Percentiles rank a stretch among this genome's conserved stretches.
These are phyloP conservation scores for Phodopus roborovskii DNA, from an alignment of 2,113 vertebrate species.

Conservation along the genomic window DNA sequence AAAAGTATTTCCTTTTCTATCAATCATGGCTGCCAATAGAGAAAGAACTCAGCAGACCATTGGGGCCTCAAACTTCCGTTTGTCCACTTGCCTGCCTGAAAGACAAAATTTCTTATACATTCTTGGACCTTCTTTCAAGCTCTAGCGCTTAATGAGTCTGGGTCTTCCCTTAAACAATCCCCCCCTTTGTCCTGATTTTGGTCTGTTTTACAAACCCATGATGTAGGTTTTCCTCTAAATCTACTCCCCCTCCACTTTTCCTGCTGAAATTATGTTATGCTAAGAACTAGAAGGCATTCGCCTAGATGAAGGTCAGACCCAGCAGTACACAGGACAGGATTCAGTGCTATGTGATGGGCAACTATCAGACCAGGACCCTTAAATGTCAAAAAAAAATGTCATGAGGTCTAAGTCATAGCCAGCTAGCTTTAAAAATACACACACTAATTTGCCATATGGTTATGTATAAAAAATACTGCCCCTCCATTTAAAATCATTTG, in stretches of 20 bases:
- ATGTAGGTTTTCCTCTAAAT: conserved; percentile 45
- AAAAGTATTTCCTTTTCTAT: conserved; percentile 53
- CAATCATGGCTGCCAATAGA: conserved; percentile 32
- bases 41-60: conserved; percentile 28
- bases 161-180: conserved; percentile 46
- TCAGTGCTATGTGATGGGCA: not conserved
- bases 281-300: conserved; percentile 28
- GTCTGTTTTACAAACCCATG: conserved; percentile 57
- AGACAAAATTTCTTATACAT: conserved; percentile 27
- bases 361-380: conserved; percentile 33
- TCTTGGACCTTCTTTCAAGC: conserved; percentile 27
- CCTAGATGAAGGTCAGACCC: conserved; percentile 5
- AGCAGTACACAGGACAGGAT: not conserved
- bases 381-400: conserved; percentile 48
- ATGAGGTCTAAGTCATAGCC: conserved; percentile 30
- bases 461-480: conserved; percentile 39
- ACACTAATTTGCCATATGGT: conserved; percentile 4
- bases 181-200: conserved; percentile 27
- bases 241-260: not conserved
- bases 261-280: conserved; percentile 43
- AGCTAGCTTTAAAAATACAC: not conserved
- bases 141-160: not conserved
- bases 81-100: not conserved
- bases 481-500: conserved; percentile 22
- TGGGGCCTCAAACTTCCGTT: not conserved